Conservation (phyloP, 2,888 invertebrate species). For the Phortica okadai region DNA sequence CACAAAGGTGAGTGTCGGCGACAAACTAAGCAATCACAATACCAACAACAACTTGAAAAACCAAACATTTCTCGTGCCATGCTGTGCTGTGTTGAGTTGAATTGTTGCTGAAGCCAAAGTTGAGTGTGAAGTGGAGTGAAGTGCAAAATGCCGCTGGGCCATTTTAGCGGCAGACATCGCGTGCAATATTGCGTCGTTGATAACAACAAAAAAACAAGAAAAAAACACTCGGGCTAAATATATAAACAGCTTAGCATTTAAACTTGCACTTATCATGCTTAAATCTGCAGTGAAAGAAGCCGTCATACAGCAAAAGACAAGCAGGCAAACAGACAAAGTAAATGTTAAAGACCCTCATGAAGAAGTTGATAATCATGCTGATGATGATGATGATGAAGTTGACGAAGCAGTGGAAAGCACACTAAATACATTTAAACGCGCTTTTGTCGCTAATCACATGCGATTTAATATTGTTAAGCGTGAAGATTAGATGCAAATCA, state of each 20-base stretch:
- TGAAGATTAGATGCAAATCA: constrained; percentile 27
- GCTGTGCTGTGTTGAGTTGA: neutral
- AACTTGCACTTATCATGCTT: constrained; percentile 19
- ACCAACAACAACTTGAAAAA: neutral
- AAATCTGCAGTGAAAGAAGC: constrained; percentile 4
- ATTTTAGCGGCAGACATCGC: neutral
- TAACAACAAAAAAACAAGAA: neutral
- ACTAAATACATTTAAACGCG: neutral
- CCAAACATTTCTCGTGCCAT: neutral
- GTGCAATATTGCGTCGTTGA: neutral
- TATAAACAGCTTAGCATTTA: constrained; percentile 22
- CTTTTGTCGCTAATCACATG: constrained; percentile 20
- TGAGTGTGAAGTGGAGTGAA: too few species aligned
- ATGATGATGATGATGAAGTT: neutral
- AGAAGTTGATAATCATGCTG: neutral
- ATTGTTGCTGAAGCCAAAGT: too few species aligned
- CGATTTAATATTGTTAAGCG: constrained; percentile 10
- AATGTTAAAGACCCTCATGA: neutral
- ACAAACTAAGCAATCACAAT: neutral
- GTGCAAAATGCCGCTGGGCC: too few species aligned
- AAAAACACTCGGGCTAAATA: neutral
- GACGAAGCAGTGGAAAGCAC: neutral
- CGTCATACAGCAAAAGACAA: neutral
- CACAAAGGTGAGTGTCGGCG: neutral
- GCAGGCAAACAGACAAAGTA: neutral